These are phyloP conservation scores for Myotis myotis DNA, from an alignment of 2,797 vertebrate genomes.

Conservation along the genomic window DNA sequence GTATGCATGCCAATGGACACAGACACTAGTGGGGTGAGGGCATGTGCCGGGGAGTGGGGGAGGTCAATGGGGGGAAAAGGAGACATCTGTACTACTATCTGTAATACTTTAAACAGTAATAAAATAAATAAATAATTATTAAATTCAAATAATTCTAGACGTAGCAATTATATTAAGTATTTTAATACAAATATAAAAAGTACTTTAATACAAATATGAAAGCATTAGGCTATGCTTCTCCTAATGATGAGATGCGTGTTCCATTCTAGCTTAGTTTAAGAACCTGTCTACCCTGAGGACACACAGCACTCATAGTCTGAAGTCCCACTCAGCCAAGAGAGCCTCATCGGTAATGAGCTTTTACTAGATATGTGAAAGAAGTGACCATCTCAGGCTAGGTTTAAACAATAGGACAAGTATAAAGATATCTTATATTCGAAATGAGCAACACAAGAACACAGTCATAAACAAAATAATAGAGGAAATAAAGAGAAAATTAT, in stretches of 20 bases:
- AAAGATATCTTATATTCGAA: background rate
- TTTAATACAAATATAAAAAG: background rate
- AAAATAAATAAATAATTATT: background rate
- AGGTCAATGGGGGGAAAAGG: too few species aligned
- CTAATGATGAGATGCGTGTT: background rate
- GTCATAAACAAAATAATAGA: background rate
- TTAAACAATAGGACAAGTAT: background rate
- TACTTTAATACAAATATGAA: background rate
- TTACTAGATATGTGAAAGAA: background rate
- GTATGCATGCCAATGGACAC: too few species aligned
- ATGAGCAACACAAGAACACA: background rate
- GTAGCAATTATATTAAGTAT: background rate
- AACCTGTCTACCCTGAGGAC: background rate
- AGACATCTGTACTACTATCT: too few species aligned
- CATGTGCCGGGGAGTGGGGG: too few species aligned
- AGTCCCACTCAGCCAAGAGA: background rate
- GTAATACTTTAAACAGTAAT: too few species aligned
- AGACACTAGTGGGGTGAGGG: too few species aligned
- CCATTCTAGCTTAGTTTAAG: background rate
- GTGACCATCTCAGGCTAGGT: background rate
- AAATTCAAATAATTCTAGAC: background rate
- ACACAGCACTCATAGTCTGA: background rate
- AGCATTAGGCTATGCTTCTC: background rate
- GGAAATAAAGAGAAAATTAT: background rate
- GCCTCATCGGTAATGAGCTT: background rate